These are phyloP conservation scores for Halcyon senegalensis DNA, from an alignment of 2,113 vertebrate genomes.

Conservation along the genomic window DNA sequence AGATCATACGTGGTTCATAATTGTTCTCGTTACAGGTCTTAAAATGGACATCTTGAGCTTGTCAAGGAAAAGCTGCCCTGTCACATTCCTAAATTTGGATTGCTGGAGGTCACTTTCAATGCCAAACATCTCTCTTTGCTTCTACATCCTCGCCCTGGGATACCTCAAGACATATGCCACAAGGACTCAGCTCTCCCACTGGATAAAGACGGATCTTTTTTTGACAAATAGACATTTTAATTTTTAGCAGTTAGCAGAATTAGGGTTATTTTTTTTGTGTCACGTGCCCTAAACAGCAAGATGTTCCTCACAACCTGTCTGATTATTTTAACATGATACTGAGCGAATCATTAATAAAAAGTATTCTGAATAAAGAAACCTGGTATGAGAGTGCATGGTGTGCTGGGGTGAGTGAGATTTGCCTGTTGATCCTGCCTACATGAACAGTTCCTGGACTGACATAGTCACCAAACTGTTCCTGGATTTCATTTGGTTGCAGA, in stretches of 20 bases:
- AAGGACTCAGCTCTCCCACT: background rate
- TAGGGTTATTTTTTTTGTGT: background rate
- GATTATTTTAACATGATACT: background rate
- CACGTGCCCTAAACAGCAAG: background rate
- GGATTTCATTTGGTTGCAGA: background rate
- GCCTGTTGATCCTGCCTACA: background rate
- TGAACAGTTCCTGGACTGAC: conserved; percentile 1
- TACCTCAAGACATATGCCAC: background rate
- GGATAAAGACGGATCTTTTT: background rate
- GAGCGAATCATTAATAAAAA: background rate
- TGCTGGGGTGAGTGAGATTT: background rate
- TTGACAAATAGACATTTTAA: background rate
- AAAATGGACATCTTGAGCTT: background rate
- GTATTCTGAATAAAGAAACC: background rate
- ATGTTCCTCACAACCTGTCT: background rate
- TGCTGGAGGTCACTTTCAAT: background rate
- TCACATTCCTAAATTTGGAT: background rate
- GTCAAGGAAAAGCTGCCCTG: background rate
- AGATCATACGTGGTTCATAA: background rate
- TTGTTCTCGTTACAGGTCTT: background rate
- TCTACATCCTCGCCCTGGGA: background rate
- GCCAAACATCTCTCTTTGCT: background rate
- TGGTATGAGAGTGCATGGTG: background rate
- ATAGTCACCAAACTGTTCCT: background rate
- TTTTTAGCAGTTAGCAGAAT: background rate